These are phyloP conservation scores for Protaetia brevitarsis DNA, from an alignment of 1,140 invertebrate genomes.

Conservation along the genomic window DNA sequence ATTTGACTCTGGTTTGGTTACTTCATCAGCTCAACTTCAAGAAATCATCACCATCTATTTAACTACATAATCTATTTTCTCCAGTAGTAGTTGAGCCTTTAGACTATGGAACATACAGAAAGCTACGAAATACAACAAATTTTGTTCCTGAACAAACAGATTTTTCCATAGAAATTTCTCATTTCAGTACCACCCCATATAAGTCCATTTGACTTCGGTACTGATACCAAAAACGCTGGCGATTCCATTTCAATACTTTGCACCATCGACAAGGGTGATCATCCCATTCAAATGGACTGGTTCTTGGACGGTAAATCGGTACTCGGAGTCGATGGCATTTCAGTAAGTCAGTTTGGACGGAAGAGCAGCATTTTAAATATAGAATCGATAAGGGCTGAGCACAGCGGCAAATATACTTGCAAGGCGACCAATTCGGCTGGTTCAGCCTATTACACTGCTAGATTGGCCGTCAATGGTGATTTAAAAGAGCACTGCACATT, in stretches of 20 bases:
- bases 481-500: no score
- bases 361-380: slow-evolving; percentile 70
- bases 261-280: slow-evolving; percentile 65
- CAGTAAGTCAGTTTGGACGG: slow-evolving; percentile 64
- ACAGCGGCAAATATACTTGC: slow-evolving; percentile 74
- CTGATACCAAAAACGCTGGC: slow-evolving; percentile 62
- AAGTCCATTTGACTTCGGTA: slow-evolving; percentile 53
- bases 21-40: no score
- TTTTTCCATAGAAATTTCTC: no score
- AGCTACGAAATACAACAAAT: no score
- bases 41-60: no score
- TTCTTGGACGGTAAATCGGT: slow-evolving; percentile 45
- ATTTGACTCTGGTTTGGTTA: no score
- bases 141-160: no score
- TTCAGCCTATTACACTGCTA: slow-evolving; percentile 49
- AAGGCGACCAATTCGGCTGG: slow-evolving; percentile 65
- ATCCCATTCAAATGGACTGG: slow-evolving; percentile 64
- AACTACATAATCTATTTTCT: no score
- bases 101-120: no score
- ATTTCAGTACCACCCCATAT: slow-evolving; percentile 51
- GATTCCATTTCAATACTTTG: slow-evolving; percentile 60
- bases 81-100: no score
- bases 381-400: slow-evolving; percentile 62
- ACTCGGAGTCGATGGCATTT: slow-evolving; percentile 55
- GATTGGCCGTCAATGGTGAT: slow-evolving; percentile 59